Conservation (phyloP, 2,888 invertebrate genomes). For the Rhingia campestris region DNA sequence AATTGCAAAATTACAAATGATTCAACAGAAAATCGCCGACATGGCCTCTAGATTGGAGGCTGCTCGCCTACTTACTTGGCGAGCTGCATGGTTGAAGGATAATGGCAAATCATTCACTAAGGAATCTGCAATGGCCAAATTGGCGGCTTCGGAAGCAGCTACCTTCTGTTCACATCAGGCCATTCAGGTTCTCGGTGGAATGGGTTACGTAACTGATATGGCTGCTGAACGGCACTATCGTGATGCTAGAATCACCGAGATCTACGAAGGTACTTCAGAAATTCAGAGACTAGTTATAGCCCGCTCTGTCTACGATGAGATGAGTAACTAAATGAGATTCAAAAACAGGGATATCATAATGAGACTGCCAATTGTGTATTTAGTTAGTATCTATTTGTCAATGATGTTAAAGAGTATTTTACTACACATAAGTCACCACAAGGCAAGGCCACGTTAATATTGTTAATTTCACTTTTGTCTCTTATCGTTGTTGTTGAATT, state of each 20-base stretch:
- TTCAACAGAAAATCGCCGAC: constrained; percentile 96
- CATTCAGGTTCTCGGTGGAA: constrained; percentile 93
- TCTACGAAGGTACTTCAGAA: constrained; percentile 98
- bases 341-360: no score
- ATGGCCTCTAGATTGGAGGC: constrained; percentile 93
- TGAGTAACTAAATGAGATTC: constrained; percentile 39
- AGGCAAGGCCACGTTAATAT: no score
- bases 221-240: constrained; percentile 97
- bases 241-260: constrained; percentile 98
- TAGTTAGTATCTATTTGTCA: constrained; percentile 8
- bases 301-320: constrained; percentile 93
- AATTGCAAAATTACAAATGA: constrained; percentile 93
- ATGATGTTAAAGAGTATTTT: no score
- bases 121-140: constrained; percentile 98
- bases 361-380: constrained; percentile 36
- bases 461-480: no score
- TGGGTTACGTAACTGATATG: constrained; percentile 97
- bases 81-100: constrained; percentile 95
- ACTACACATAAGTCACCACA: no score
- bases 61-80: constrained; percentile 94
- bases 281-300: constrained; percentile 97
- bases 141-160: constrained; percentile 96
- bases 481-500: no score
- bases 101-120: constrained; percentile 91
- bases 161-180: constrained; percentile 95